Conservation (phyloP, 2,888 invertebrate genomes). For the Loripinus fragilis region DNA sequence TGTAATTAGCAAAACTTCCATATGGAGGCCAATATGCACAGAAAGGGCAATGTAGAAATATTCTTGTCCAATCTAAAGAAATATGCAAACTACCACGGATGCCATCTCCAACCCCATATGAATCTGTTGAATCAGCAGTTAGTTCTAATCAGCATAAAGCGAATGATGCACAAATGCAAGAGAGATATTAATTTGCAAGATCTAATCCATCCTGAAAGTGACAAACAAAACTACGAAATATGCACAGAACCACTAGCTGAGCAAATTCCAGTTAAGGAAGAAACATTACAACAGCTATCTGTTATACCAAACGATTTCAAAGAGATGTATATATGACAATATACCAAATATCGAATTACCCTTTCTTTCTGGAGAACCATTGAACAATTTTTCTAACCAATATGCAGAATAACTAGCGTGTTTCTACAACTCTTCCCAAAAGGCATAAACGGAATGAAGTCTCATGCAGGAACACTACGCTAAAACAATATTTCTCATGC, state of each 20-base stretch:
- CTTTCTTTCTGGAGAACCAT: slow-evolving; percentile 17
- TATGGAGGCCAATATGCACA: slow-evolving; percentile 35
- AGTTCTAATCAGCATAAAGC: background rate
- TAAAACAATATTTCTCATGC: slow-evolving; percentile 36
- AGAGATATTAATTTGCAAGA: background rate
- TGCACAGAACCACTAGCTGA: background rate
- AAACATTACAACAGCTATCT: slow-evolving; percentile 5
- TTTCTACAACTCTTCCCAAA: slow-evolving; percentile 37
- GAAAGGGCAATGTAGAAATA: slow-evolving; percentile 35
- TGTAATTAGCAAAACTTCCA: slow-evolving; percentile 30
- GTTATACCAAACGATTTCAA: slow-evolving; percentile 29
- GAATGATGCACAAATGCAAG: background rate
- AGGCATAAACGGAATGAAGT: slow-evolving; percentile 23
- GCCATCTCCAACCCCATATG: background rate
- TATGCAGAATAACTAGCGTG: slow-evolving; percentile 32
- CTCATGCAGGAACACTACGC: background rate
- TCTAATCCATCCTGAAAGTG: background rate
- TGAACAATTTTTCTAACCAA: slow-evolving; percentile 33
- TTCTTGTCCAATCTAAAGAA: slow-evolving; percentile 27
- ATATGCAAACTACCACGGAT: slow-evolving; percentile 13
- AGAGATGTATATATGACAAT: background rate
- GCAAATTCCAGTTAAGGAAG: background rate
- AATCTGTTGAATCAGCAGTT: background rate
- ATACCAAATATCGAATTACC: slow-evolving; percentile 27
- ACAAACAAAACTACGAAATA: background rate